Evolutionary conservation across 2,113 vertebrate genomes (phyloP), one percentile per base, ranked within the genome.

Genomic region (Callaeas wilsoni): DNA sequence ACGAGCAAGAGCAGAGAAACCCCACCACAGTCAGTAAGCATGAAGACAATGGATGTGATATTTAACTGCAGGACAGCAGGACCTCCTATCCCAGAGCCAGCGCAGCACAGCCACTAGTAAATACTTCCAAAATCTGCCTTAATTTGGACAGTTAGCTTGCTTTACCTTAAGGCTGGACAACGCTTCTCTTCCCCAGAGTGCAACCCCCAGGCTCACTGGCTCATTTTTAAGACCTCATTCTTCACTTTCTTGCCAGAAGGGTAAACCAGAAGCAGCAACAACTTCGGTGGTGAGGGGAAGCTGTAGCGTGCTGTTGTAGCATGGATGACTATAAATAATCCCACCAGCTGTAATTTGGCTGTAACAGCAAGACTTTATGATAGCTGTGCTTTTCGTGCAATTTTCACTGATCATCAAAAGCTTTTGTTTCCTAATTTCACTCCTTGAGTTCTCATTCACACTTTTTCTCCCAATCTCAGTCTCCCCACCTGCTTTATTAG

Each of bases 311-410:
- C 22, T 14, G 4, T 22, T 53, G 26, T 7, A 76, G 37, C 9
- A 35, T 13, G 11, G 46, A 17, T 53, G 23, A 27, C 20, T 73
- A 42, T 29, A 93, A 84, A 59, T 60, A 90, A 73, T 29, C 44
- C 62, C 62, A 89, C 16, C 62, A 69, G 46, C 64, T 76, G 67
- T 46, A 83, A 68, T 60, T 44, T 82, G 29, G n/a, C 44, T 95
- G 16, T 25, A 74, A 68, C 30, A 73, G 62, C 30, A 83, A 55
- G 49, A 27, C 4, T 39, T 89, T 55, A 29, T 29, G 37, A 60
- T 13, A 63, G 32, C 79, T 97, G 57, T 84, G 96, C 86, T 94
- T 92, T 97, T 83, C 83, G 59, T 88, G 73, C 77, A 93, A 57
- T 86, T 92, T 91, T 82, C 73, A 68, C 69, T 71, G 9, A 25